phyloP scores from a whole-genome alignment of 1,140 invertebrate genomes.

The Pemphigus obesinymphae region DNA sequence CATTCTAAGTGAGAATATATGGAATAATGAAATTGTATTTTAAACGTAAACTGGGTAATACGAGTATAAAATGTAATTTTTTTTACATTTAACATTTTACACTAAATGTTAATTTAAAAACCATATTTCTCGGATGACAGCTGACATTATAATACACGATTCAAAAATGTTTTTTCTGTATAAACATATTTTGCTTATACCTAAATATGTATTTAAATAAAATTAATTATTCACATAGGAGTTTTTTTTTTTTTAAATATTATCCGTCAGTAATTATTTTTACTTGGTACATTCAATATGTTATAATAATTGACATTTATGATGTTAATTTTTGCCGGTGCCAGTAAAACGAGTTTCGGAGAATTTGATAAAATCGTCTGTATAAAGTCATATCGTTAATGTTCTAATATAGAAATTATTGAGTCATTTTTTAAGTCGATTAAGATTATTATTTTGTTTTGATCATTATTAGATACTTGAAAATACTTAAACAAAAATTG shows the following conservation, averaged over 20 bases:
- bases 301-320: slow-evolving; percentile 18
- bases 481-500: background rate
- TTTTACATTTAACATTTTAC: too few species aligned
- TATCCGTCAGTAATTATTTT: background rate
- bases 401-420: background rate
- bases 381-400: background rate
- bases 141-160: background rate
- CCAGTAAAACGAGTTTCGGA: background rate
- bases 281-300: background rate
- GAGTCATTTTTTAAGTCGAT: background rate
- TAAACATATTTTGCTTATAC: background rate
- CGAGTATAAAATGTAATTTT: too few species aligned
- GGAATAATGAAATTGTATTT: background rate
- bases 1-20: background rate
- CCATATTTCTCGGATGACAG: background rate
- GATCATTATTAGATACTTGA: too few species aligned
- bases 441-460: too few species aligned
- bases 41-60: too few species aligned
- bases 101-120: too few species aligned
- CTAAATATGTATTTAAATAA: slow-evolving; percentile 11
- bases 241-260: background rate
- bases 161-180: background rate
- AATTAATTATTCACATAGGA: background rate
- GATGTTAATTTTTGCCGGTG: background rate
- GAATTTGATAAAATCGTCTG: background rate